Evolutionary conservation across 1,140 invertebrate genomes (phyloP).

Genomic region (Drosophila nikananu): DNA sequence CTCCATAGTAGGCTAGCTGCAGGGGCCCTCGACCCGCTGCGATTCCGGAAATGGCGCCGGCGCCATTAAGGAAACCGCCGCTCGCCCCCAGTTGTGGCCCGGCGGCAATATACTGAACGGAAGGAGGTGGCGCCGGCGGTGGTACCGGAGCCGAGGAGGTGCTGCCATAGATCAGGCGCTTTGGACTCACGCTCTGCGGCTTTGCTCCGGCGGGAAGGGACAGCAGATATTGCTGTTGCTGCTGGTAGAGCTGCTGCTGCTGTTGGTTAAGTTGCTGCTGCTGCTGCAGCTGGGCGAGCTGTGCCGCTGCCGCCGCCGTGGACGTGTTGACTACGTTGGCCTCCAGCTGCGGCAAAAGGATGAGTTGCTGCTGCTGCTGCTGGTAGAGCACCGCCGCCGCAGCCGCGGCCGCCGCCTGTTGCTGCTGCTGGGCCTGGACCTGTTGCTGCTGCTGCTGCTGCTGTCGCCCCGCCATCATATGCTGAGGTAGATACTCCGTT

Average conservation of each 20-base stretch:
- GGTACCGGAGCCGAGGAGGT: conserved; percentile 19
- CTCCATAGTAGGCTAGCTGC: conserved; percentile 77
- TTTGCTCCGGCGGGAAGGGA: conserved; percentile 64
- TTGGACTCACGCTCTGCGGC: conserved; percentile 76
- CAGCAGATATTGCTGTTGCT: conserved; percentile 71
- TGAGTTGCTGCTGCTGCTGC: conserved; percentile 60
- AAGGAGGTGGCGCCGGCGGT: conserved; percentile 35
- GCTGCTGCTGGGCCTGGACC: conserved; percentile 48
- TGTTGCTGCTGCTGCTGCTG: conserved; percentile 67
- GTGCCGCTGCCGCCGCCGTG: conserved; percentile 74
- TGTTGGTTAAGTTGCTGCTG: conserved; percentile 56
- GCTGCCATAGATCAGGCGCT: conserved; percentile 65
- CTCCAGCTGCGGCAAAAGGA: conserved; percentile 74
- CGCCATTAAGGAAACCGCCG: conserved; percentile 72
- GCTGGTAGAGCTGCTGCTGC: conserved; percentile 54
- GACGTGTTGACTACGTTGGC: conserved; percentile 81
- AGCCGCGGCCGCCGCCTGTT: conserved; percentile 54
- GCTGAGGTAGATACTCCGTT: conserved; percentile 82
- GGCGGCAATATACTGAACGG: conserved; percentile 69
- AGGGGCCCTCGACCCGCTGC: conserved; percentile 54
- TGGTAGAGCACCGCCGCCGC: conserved; percentile 56
- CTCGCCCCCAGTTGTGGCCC: conserved; percentile 47
- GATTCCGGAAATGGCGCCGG: conserved; percentile 55
- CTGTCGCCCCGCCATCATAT: conserved; percentile 67
- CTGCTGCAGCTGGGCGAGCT: conserved; percentile 74